Base-by-base conservation (phyloP, 2,797 vertebrate species). In the Naso thynnoides region DNA sequence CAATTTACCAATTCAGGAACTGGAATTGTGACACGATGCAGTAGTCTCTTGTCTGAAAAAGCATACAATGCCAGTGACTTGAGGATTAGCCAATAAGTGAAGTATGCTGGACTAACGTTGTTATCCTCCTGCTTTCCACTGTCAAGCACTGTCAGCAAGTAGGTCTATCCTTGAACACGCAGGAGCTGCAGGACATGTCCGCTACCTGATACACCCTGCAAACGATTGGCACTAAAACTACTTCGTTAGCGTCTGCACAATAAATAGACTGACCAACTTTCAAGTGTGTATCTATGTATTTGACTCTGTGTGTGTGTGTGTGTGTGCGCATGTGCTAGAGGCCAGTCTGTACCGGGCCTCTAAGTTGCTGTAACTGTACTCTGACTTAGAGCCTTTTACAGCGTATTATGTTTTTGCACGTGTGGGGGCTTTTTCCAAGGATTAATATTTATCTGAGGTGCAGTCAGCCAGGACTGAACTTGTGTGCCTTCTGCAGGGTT, bases 361-460 rank as follows among this genome's bases (percentile, higher is more conserved):
- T 24, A 39, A 45, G 27, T 70, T 50, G 31, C 54, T 70, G 71
- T 68, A 82, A 76, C 78, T 76, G 27, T 74, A 77, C 64, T 58
- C 78, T 15, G 4, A 47, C 47, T 72, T 8, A 58, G 44, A 70
- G 61, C 36, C 29, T 79, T 73, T 65, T 53, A 72, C 86, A 82
- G 81, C 24, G 39, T 83, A 75, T 81, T 78, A 70, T 59, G 65
- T 76, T 83, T 61, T 60, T 75, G 80, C 78, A 84, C 42, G 70
- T 83, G 74, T 63, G 55, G 64, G 41, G 31, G 48, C 45, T 82
- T 81, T 76, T 83, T 81, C 88, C 79, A 82, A 66, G 66, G 70
- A 82, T 89, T 89, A 83, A 88, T 89, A 83, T 86, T 91, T 36
- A 84, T 85, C 73, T 60, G 76, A 29, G 56, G 36, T 21, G 64